Evolutionary conservation across 2,113 vertebrate species (phyloP).

Genomic region (Gracilinanus agilis): DNA sequence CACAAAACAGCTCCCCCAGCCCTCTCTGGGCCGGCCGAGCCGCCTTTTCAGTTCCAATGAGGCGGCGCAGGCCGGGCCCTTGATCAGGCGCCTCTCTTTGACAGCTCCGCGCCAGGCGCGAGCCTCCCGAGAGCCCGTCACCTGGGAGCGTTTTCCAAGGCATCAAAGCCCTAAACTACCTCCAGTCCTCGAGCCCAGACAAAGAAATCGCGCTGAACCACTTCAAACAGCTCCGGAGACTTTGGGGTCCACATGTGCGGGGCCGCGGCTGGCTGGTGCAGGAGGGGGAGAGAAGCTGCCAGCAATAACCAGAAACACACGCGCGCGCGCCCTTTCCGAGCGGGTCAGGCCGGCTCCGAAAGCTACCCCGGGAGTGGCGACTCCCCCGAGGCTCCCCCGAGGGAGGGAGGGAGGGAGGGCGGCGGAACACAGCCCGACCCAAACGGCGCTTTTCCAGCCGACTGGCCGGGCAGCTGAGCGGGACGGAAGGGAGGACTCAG

Average conservation of each 20-base stretch:
- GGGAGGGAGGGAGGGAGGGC: too few relatives aligned
- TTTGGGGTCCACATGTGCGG: conserved; percentile 14
- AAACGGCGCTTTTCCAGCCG: too few relatives aligned
- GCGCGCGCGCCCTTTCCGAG: not conserved
- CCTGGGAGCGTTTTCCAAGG: conserved; percentile 80
- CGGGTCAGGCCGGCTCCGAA: not conserved
- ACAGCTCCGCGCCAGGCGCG: conserved; percentile 27
- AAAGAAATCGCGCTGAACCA: conserved; percentile 67
- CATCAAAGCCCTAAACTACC: conserved; percentile 75
- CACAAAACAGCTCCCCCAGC: not conserved
- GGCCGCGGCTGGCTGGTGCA: not conserved
- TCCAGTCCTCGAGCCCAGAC: conserved; percentile 74
- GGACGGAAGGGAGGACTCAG: not conserved
- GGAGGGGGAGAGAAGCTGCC: not conserved
- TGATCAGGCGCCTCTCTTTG: conserved; percentile 42
- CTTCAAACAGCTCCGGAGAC: conserved; percentile 65
- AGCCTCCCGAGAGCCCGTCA: conserved; percentile 71
- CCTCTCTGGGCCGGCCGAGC: too few relatives aligned
- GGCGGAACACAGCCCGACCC: too few relatives aligned
- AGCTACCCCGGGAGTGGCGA: too few relatives aligned
- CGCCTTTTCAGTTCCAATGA: conserved; percentile 60
- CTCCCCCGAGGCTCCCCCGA: too few relatives aligned
- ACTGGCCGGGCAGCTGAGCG: too few relatives aligned
- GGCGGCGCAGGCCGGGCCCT: conserved; percentile 41
- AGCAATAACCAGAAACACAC: not conserved